These are phyloP conservation scores for Amyelois transitella DNA, from an alignment of 1,140 invertebrate species.

Conservation along the genomic window DNA sequence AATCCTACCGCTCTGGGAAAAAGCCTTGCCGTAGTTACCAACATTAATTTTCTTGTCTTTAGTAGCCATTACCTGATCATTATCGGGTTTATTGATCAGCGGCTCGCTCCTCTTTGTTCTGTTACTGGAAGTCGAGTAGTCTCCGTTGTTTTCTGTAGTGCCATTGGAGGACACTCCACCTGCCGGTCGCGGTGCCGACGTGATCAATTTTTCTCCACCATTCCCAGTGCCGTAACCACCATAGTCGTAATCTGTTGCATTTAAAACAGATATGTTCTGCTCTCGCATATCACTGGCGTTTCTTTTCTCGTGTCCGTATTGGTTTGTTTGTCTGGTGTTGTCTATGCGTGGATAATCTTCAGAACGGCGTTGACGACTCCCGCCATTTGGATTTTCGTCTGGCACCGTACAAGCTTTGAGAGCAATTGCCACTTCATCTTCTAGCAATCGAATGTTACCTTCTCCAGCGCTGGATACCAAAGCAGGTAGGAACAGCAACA, in stretches of 20 bases:
- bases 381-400: not conserved
- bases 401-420: slow-evolving; percentile 29
- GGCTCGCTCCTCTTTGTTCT: slow-evolving; percentile 40
- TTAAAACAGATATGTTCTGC: slow-evolving; percentile 30
- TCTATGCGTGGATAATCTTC: slow-evolving; percentile 33
- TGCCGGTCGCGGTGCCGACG: slow-evolving; percentile 10
- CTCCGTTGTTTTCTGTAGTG: slow-evolving; percentile 8
- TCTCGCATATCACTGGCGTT: slow-evolving; percentile 26
- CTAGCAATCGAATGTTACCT: slow-evolving; percentile 52
- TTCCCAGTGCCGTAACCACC: slow-evolving; percentile 18
- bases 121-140: slow-evolving; percentile 7
- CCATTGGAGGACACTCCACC: slow-evolving; percentile 2
- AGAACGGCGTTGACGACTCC: slow-evolving; percentile 29
- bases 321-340: slow-evolving; percentile 23
- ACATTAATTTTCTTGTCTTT: too few species aligned
- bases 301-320: slow-evolving; percentile 42
- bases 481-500: slow-evolving; percentile 27
- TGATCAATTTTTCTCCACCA: slow-evolving; percentile 17
- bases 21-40: too few species aligned
- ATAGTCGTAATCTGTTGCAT: slow-evolving; percentile 34
- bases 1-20: too few species aligned
- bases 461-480: slow-evolving; percentile 34
- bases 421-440: slow-evolving; percentile 49
- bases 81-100: slow-evolving; percentile 32
- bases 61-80: slow-evolving; percentile 38